Base-by-base conservation (phyloP, 1,140 invertebrate species). In the Goniozus legneri region DNA sequence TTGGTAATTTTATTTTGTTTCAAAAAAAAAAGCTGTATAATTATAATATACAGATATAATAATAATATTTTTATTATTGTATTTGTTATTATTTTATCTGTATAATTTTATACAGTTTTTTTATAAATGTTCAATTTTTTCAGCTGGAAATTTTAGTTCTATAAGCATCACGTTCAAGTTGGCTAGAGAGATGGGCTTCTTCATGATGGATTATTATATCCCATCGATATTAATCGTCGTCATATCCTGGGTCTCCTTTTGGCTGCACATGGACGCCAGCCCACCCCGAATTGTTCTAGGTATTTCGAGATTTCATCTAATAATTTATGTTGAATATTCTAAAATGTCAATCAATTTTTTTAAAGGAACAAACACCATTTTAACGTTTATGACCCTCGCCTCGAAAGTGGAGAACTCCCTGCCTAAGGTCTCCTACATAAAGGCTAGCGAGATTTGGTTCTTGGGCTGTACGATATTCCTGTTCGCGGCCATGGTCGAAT, bases 171-270 rank as follows among this genome's bases (percentile, higher is more conserved):
- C 84, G 3, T 90, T 92, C 50, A 84, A 87, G 60, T 65, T 92
- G 10, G 81, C 83, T 0, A 78, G 90, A 20, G 87, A 92, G 75
- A 86, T 91, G 54, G 90, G 90, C 33, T 91, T 91, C 65, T 92
- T 93, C 58, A 76, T 94, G 36, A 89, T 94, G 82, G 91, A 93
- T 54, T 93, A 92, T 62, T 94, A 91, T 56, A 81, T 93, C 46
- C 91, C 91, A 1, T 92, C 89, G 3, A 90, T 92, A 75, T 80
- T 93, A 50, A 84, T 94, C 42, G 91, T 93, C 3, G 84, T 85
- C 12, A 88, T 92, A 44, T 92, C 91, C 0, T 94, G 91, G 90
- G 90, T 93, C 12, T 90, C 90, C 0, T 93, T 93, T 61, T 93
- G 90, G 90, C 71, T 93, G 36, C 90, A 92, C 64, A 84, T 89